Evolutionary conservation across 2,113 vertebrate genomes (phyloP), one percentile per base, ranked within the genome.

Genomic region (Epinephelus fuscoguttatus): DNA sequence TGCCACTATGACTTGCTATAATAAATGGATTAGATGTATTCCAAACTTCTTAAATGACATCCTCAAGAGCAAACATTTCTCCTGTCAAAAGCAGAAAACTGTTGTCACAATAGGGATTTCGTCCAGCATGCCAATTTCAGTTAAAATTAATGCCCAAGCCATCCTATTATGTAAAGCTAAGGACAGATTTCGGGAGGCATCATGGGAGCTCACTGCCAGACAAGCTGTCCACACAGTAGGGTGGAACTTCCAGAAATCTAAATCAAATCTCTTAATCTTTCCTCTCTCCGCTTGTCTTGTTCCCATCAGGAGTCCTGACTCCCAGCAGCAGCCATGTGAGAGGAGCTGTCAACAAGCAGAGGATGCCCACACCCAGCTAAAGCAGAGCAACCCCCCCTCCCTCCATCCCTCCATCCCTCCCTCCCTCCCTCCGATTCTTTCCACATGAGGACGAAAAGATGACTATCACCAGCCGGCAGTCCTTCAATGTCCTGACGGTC

Each of bases 381-480:
- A 95, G 78, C 85, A 66, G 53, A 81, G 30, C 23, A 59, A 67
- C 80, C 25, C 78, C 23, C 30, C 61, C 42, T 15, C 75, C n/a
- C 42, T 62, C 63, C 40, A 25, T 57, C n/a, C 68, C 69, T 76
- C 49, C 67, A 25, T 57, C n/a, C 68, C 69, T 76, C 49, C 67
- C 73, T 75, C 37, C 69, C 80, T 77, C 82, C 83, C 78, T 81
- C 77, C 86, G 90, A 86, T 84, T 68, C 83, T 83, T 92, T 87
- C 84, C 88, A 80, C 89, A 97, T 97, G 97, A 97, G 93, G 96
- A 96, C 95, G 94, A 92, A 95, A 98, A 92, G 96, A 99, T 99
- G 98, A 97, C 96, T 96, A 96, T 96, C 96, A 97, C 96, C 96
- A 97, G 96, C 95, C 96, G 92, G 89, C 97, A 95, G 95, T 95